Base-by-base conservation (phyloP, 2,888 invertebrate genomes). In the Archips xylosteana region DNA sequence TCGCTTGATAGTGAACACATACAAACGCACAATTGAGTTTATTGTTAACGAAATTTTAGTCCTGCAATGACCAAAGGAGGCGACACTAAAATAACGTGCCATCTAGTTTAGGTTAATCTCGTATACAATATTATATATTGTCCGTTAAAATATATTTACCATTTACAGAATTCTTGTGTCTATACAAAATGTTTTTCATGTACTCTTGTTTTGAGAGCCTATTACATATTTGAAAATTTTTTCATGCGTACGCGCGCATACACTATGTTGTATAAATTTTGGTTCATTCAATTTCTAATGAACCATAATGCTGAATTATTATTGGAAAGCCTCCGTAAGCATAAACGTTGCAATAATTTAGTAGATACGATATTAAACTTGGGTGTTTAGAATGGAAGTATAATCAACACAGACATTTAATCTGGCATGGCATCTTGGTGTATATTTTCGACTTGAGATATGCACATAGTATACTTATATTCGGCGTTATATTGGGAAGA, bases 181-280 rank as follows among this genome's bases (percentile, higher is more conserved):
- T 94, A 94, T 94, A 94, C 94, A 93, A 93, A 94, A 92, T 91
- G 93, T 94, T 94, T 92, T 94, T 92, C 92, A 90, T 92, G 92
- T 94, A 95, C 95, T 95, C 95, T 95, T 95, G 92, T 94, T 94
- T 94, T 95, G 91, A 94, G 94, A 95, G 94, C 94, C 93, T 94
- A 91, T 90, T 89, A 88, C 87, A 88, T 93, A 91, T 92, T 92
- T 91, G 87, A 92, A 91, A 86, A 86, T 83, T 88, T 89, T 89
- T 92, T 83, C 85, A 81, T 80, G 80, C 79, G 79, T 85, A 83
- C 39, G 39, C 39, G 39, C 85, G 83, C 82, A 54, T 84, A 81
- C 76, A 82, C 83, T 84, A 81, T 81, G 79, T 82, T 80, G 80
- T 83, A 78, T 77, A 81, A 77, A 23, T 81, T 83, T 85, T 79